Evolutionary conservation across 1,140 invertebrate genomes (phyloP).

Genomic region (Conopomorpha cramerella): DNA sequence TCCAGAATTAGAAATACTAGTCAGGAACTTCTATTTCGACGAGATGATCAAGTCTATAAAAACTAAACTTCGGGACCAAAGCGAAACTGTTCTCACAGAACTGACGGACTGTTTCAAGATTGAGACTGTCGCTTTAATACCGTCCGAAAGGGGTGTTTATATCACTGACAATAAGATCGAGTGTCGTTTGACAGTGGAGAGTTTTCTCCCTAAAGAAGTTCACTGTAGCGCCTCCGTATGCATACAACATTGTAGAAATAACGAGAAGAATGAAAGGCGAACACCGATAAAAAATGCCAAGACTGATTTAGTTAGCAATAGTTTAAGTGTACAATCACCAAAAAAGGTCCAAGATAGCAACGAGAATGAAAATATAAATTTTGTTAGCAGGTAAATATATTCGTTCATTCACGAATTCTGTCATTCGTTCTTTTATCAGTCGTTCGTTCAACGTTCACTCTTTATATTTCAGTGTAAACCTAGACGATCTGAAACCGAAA

Average conservation of each 20-base stretch:
- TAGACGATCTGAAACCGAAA: constrained; percentile 64
- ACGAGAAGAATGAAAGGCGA: constrained; percentile 26
- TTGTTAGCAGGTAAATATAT: too few species aligned
- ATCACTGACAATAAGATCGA: constrained; percentile 65
- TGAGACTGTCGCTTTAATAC: constrained; percentile 37
- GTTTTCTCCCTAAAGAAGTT: constrained; percentile 62
- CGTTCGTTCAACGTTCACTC: too few species aligned
- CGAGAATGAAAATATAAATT: too few species aligned
- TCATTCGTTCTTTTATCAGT: too few species aligned
- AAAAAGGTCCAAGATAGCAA: too few species aligned
- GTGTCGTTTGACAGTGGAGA: constrained; percentile 60
- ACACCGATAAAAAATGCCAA: constrained; percentile 47
- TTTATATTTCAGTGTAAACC: constrained; percentile 48
- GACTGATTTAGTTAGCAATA: constrained; percentile 56
- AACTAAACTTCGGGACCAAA: constrained; percentile 39
- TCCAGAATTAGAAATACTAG: constrained; percentile 71
- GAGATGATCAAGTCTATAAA: constrained; percentile 74
- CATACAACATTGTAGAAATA: constrained; percentile 60
- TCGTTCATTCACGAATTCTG: too few species aligned
- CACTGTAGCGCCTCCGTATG: constrained; percentile 56
- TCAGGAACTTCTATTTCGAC: constrained; percentile 75
- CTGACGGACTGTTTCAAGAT: constrained; percentile 54
- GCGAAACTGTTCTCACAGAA: constrained; percentile 52
- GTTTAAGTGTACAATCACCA: too few species aligned
- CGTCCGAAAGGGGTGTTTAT: constrained; percentile 50